Evolutionary conservation across 2,797 vertebrate species (phyloP), one percentile per base, ranked within the genome.

Genomic region (Cirrhinus mrigala): DNA sequence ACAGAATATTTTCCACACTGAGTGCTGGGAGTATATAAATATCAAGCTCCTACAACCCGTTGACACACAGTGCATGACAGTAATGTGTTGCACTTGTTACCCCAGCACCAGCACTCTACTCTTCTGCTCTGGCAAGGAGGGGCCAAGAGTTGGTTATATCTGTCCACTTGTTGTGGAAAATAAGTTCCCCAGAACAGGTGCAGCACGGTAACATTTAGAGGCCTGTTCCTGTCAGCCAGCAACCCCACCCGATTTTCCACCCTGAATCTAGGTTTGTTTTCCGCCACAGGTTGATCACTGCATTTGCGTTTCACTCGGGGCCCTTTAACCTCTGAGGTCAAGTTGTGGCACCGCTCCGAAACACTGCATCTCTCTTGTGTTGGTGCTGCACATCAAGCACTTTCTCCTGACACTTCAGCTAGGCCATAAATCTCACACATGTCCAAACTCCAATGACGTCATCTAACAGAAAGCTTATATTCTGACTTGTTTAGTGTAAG

Each of bases 1-100:
- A 87, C 86, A 37, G 83, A 91, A 91, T 93, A 93, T 91, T 93
- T 94, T 94, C 92, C 93, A 94, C 90, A 90, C 86, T 78, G 88
- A 88, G 89, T 87, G 87, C 85, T 68, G 83, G 73, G 71, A 87
- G 85, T 89, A 83, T 91, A 91, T 92, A 89, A 89, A 92, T 88
- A 89, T 89, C 56, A 18, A 37, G 54, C 84, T 69, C 85, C 74
- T 27, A 81, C 77, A 29, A 70, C 82, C 86, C 76, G 80, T 83
- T 89, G 91, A 92, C 89, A 90, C 85, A 85, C 84, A 73, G 87
- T 15, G 84, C 54, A 91, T 91, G 89, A 90, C 77, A 62, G 86
- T 90, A 86, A 91, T 87, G 91, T 79, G 85, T 60, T 91, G 89
- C 91, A 92, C 91, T 92, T 92, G 92, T 91, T 90, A 87, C 88